Percentiles rank a stretch among this genome's conserved stretches.
Evolutionary conservation across 2,888 invertebrate genomes (phyloP).

Genomic region (Bhutanitis thaidina): DNA sequence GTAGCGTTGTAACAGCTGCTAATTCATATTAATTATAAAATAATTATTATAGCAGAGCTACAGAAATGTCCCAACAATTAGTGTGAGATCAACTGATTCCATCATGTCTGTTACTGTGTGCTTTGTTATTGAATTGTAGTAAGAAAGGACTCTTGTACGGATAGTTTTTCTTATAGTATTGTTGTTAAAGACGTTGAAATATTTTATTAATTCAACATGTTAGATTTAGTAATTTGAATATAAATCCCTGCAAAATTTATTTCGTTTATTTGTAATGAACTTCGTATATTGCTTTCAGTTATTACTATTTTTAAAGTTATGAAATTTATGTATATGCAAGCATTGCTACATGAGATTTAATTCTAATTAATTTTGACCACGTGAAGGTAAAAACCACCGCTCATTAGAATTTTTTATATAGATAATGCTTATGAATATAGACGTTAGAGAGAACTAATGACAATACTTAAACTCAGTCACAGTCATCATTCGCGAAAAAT

Average conservation of each 20-base stretch:
- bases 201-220: too few relatives aligned
- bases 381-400: neutral
- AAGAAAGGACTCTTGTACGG: too few relatives aligned
- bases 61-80: constrained; percentile 1
- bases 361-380: neutral
- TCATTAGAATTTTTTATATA: neutral
- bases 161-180: too few relatives aligned
- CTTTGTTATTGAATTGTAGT: too few relatives aligned
- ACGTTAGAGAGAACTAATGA: too few relatives aligned
- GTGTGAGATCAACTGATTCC: neutral
- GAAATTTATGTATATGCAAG: neutral
- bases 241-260: constrained; percentile 14
- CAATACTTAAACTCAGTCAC: constrained; percentile 4
- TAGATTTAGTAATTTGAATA: neutral
- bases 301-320: too few relatives aligned
- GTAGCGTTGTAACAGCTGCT: constrained; percentile 10
- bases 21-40: constrained; percentile 17
- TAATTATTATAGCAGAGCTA: constrained; percentile 8
- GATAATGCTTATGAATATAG: neutral
- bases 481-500: constrained; percentile 12
- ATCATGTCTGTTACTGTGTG: too few relatives aligned
- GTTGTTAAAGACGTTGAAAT: too few relatives aligned
- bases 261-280: too few relatives aligned
- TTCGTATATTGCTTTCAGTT: too few relatives aligned
- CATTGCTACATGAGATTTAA: neutral